Evolutionary conservation across 2,113 vertebrate species (phyloP).

Genomic region (Parotia lawesii): DNA sequence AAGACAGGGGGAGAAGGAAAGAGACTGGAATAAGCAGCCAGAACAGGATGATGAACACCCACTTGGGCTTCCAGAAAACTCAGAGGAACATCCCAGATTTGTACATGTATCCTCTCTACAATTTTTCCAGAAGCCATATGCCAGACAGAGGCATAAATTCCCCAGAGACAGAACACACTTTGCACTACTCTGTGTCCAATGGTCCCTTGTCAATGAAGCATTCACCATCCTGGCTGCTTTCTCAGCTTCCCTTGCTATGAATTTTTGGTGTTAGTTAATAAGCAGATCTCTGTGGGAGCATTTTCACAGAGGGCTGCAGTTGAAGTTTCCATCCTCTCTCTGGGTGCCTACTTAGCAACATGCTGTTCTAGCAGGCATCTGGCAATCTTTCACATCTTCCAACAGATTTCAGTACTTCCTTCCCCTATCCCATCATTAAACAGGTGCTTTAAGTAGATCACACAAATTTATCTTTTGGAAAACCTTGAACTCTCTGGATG

Average conservation of each 20-base stretch:
- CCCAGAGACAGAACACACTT: not conserved
- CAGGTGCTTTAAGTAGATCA: not conserved
- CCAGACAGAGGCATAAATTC: not conserved
- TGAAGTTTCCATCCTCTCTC: not conserved
- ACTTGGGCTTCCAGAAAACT: not conserved
- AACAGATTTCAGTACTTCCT: slow-evolving; percentile 7
- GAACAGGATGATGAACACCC: not conserved
- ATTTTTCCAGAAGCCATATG: not conserved
- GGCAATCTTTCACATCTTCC: not conserved
- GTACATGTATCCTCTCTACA: not conserved
- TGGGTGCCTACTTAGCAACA: not conserved
- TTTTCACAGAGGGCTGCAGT: not conserved
- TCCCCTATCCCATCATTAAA: not conserved
- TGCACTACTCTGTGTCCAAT: not conserved
- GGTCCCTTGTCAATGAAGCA: not conserved
- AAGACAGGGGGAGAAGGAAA: not conserved
- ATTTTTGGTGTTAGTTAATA: not conserved
- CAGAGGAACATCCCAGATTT: not conserved
- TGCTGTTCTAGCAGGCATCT: slow-evolving; percentile 29
- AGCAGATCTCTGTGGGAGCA: slow-evolving; percentile 16
- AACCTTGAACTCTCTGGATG: not conserved
- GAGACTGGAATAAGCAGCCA: not conserved
- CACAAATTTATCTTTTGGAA: not conserved
- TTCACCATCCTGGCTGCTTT: not conserved
- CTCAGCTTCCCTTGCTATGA: not conserved